Evolutionary conservation across 2,797 vertebrate species (phyloP), one percentile per base, ranked within the genome.

Genomic region (Ispidina picta): DNA sequence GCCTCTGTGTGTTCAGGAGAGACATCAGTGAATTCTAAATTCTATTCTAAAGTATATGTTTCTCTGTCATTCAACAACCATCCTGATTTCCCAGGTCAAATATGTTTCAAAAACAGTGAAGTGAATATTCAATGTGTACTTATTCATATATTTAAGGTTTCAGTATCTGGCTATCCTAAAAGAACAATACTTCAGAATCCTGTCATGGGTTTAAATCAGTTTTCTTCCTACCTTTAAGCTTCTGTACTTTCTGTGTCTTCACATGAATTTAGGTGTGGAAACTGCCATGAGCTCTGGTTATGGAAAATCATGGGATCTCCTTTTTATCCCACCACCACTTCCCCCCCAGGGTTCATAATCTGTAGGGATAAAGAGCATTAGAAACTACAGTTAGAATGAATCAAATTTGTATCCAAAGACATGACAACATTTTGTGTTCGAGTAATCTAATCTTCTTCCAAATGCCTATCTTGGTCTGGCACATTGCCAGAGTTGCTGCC

Each of bases 171-270:
- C 6, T 66, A 59, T 68, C 7, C 20, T 78, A 31, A 44, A 18
- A 6, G 0, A n/a, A 14, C 1, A 29, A 37, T 21, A 64, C 10
- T 14, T 18, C 68, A 44, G 43, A 83, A 52, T 23, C 5, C 6
- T 43, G 0, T 19, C 69, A 23, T 20, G 39, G 4, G 2, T 29
- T 69, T 72, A 52, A 51, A 81, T 25, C 2, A 39, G 6, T 13
- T 35, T 3, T 23, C 23, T 76, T 72, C 13, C 19, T 81, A 77
- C 28, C 17, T 31, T 73, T 65, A 62, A 18, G 18, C 6, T 29
- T 10, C 12, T 29, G 5, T 25, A 2, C 5, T 58, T 86, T 70
- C 54, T 58, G 2, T 52, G 16, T 71, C 41, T 43, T 72, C 16
- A 28, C 8, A 14, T 22, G 9, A 69, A 29, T 65, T 85, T 69